phyloP scores from a whole-genome alignment of 2,888 invertebrate species.

The Clitarchus hookeri region DNA sequence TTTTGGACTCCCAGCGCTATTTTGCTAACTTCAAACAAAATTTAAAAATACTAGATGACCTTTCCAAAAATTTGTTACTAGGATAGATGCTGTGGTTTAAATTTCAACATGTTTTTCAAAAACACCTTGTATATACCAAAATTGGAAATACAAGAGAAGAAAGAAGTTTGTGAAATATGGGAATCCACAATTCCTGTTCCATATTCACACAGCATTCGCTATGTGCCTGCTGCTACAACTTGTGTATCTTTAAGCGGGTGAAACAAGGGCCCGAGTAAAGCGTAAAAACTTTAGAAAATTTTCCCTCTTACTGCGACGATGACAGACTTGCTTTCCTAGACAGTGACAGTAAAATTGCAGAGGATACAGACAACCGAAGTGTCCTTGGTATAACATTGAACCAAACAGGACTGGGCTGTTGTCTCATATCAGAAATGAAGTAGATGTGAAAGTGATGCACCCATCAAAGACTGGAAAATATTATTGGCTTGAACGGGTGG shows the following conservation, averaged over 20 bases:
- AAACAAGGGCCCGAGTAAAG: neutral
- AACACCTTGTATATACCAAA: conserved; percentile 14
- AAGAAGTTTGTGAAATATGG: neutral
- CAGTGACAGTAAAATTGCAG: neutral
- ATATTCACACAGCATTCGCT: neutral
- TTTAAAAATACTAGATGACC: too few relatives aligned
- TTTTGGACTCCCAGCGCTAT: too few relatives aligned
- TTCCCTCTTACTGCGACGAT: neutral
- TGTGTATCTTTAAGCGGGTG: neutral
- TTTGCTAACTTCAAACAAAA: too few relatives aligned
- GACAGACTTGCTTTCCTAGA: neutral
- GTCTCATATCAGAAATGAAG: neutral
- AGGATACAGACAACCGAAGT: neutral
- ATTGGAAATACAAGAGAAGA: neutral
- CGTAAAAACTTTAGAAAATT: neutral
- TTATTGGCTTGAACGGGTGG: neutral
- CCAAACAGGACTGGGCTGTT: neutral
- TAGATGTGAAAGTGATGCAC: neutral
- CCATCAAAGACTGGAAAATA: neutral
- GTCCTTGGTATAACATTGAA: neutral
- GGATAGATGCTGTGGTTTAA: too few relatives aligned
- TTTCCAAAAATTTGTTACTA: too few relatives aligned
- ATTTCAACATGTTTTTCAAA: too few relatives aligned
- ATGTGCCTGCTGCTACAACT: neutral
- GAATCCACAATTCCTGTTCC: neutral